Base-by-base conservation (phyloP, 1,140 invertebrate genomes). In the Contarinia nasturtii region DNA sequence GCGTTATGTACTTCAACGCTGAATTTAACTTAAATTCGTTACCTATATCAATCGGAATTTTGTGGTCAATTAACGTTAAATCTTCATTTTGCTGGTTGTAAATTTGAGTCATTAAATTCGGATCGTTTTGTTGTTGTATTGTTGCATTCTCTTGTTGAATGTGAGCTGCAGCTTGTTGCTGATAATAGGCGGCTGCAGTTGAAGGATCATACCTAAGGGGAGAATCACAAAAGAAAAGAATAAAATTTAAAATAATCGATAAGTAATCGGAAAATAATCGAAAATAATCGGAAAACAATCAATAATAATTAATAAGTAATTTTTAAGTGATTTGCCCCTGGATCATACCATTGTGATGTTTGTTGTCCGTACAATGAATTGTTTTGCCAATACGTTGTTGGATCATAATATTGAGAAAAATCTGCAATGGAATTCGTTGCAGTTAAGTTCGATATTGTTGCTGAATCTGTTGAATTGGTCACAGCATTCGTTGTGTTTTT, bases 301-400 rank as follows among this genome's bases (percentile, higher is more conserved):
- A n/a, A n/a, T n/a, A n/a, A n/a, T n/a, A n/a, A n/a, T n/a, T n/a
- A n/a, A n/a, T n/a, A n/a, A n/a, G n/a, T n/a, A n/a, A n/a, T n/a
- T n/a, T n/a, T n/a, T n/a, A n/a, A n/a, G n/a, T n/a, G n/a, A n/a
- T n/a, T n/a, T n/a, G n/a, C n/a, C n/a, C n/a, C n/a, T 46, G 63
- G 67, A 47, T 63, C 67, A 52, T 70, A 70, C 18, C 65, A 62
- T 51, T 70, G 61, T 60, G 61, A 64, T 33, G 59, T 57, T 27
- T 58, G 61, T 33, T 64, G 63, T 8, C 57, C 58, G 27, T 27
- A 27, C n/a, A n/a, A n/a, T n/a, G n/a, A n/a, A n/a, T n/a, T n/a
- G n/a, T n/a, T n/a, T 61, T 81, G 77, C 77, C 79, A 82, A 60
- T 81, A 81, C 19, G 73, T 69, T 38, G 76, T 73, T n/a, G 76